Evolutionary conservation across 2,113 vertebrate species (phyloP).

Genomic region (Semnornis frantzii): DNA sequence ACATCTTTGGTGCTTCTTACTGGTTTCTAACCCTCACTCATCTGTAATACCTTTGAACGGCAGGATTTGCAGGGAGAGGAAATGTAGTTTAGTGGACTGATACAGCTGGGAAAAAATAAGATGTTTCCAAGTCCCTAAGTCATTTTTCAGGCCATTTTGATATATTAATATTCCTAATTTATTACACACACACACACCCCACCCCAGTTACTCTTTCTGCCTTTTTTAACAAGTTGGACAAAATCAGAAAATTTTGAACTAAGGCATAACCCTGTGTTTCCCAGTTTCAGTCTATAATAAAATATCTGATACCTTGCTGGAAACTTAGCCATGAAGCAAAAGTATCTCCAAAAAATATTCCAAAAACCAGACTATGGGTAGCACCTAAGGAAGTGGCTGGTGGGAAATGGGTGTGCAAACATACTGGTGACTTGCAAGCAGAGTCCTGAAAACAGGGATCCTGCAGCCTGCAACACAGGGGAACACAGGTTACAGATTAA

Average conservation of each 20-base stretch:
- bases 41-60: not conserved
- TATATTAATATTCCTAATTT: not conserved
- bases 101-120: not conserved
- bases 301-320: not conserved
- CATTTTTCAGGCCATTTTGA: not conserved
- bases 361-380: not conserved
- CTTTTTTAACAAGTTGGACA: not conserved
- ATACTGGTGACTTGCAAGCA: not conserved
- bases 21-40: not conserved
- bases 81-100: not conserved
- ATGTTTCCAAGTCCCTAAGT: not conserved
- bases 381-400: not conserved
- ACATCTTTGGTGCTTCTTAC: not conserved
- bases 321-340: not conserved
- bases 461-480: not conserved
- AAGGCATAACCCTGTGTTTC: not conserved
- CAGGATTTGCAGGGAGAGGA: not conserved
- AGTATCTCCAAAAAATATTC: not conserved
- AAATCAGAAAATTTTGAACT: not conserved
- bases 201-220: not conserved
- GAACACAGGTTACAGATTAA: not conserved
- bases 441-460: not conserved
- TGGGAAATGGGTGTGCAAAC: not conserved
- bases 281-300: not conserved
- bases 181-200: not conserved